A percentile compares a stretch with the other conserved stretches of the same genome.
Conservation (phyloP, 2,888 invertebrate species). For the Icerya purchasi region DNA sequence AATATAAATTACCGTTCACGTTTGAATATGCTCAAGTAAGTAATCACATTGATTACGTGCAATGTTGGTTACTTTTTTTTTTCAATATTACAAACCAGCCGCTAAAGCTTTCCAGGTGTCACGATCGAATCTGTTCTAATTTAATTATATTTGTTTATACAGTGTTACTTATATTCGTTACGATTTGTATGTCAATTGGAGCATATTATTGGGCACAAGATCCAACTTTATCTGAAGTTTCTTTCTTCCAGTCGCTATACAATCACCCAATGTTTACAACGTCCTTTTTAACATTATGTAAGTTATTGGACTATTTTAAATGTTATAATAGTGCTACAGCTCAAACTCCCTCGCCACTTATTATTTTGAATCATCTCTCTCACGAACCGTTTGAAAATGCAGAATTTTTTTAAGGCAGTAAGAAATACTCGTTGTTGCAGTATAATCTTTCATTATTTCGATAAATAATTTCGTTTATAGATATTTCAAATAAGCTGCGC, state of each 20-base stretch:
- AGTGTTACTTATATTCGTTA: slow-evolving; percentile 71
- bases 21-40: too few species aligned
- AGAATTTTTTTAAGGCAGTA: too few species aligned
- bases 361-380: not conserved
- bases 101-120: too few species aligned
- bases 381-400: not conserved
- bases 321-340: not conserved
- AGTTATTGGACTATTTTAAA: slow-evolving; percentile 21
- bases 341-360: not conserved
- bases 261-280: slow-evolving; percentile 89
- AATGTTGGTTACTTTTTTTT: too few species aligned
- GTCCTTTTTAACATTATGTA: slow-evolving; percentile 62
- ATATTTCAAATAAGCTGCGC: too few species aligned
- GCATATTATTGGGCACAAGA: slow-evolving; percentile 94
- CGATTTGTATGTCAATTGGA: slow-evolving; percentile 76
- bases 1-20: too few species aligned
- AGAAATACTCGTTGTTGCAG: too few species aligned
- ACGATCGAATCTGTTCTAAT: too few species aligned
- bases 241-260: slow-evolving; percentile 70
- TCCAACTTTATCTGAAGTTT: slow-evolving; percentile 75
- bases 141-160: slow-evolving; percentile 22
- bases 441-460: too few species aligned
- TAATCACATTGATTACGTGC: too few species aligned
- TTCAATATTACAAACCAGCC: too few species aligned
- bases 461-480: too few species aligned